A percentile compares a stretch with the other conserved stretches of the same genome.
These are phyloP conservation scores for Drosophila melanica DNA, from an alignment of 1,140 invertebrate genomes.

Conservation along the genomic window DNA sequence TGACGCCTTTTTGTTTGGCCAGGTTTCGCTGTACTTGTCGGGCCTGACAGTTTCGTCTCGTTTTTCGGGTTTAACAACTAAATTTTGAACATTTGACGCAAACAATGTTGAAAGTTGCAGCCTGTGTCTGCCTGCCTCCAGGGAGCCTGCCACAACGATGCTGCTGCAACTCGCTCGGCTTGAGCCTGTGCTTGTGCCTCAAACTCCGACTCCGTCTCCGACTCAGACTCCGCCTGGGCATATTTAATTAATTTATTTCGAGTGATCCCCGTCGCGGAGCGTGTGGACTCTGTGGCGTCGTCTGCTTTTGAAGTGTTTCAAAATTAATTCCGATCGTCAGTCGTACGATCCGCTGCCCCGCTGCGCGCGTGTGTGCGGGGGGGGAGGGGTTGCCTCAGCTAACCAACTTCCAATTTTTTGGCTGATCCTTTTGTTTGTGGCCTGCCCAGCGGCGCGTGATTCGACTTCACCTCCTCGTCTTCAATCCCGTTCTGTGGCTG, in stretches of 20 bases:
- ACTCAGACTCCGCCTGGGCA: constrained; percentile 40
- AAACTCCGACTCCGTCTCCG: background rate
- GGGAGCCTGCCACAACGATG: constrained; percentile 40
- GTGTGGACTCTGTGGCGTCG: constrained; percentile 54
- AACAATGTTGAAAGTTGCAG: constrained; percentile 61
- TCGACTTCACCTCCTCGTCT: constrained; percentile 25
- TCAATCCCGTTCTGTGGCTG: background rate
- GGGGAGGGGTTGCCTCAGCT: constrained; percentile 54
- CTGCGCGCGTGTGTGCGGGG: constrained; percentile 30
- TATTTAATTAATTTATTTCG: constrained; percentile 82
- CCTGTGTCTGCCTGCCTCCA: constrained; percentile 38
- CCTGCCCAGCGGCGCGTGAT: constrained; percentile 66
- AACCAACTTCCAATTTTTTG: constrained; percentile 57
- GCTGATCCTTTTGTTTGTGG: constrained; percentile 52
- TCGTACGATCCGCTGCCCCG: constrained; percentile 34
- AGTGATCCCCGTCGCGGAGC: constrained; percentile 39
- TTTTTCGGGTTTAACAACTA: constrained; percentile 83
- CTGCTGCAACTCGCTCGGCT: background rate
- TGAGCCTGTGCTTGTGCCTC: background rate
- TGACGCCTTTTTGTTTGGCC: constrained; percentile 68
- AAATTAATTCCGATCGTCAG: constrained; percentile 77
- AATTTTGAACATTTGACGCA: constrained; percentile 80
- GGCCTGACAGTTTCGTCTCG: constrained; percentile 61
- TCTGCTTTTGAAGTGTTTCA: constrained; percentile 77
- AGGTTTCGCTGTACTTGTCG: constrained; percentile 44